Evolutionary conservation across 2,888 invertebrate genomes (phyloP).

Genomic region (Hedya salicella): DNA sequence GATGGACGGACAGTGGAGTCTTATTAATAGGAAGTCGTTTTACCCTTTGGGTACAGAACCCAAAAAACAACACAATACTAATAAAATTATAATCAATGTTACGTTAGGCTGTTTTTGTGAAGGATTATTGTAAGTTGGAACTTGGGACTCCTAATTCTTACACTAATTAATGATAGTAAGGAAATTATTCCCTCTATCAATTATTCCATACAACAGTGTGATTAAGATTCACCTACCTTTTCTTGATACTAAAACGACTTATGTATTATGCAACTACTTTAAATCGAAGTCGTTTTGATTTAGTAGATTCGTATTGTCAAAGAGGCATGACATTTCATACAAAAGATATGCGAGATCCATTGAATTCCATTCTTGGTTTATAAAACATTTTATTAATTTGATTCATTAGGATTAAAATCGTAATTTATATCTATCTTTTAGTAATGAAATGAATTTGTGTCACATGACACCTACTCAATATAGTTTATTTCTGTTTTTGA

Average conservation of each 20-base stretch:
- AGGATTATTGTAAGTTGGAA: no score
- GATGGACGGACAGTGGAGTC: no score
- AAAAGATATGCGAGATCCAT: conserved; percentile 27
- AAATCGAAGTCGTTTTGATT: background rate
- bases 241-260: no score
- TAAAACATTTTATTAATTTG: conserved; percentile 22
- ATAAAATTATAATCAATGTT: no score
- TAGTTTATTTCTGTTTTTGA: conserved; percentile 1
- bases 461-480: background rate
- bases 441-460: no score
- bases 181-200: conserved; percentile 2
- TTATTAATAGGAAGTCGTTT: no score
- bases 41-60: no score
- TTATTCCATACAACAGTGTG: conserved; percentile 8
- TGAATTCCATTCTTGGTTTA: conserved; percentile 16
- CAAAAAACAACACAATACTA: no score
- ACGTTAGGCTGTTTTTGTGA: no score
- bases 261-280: no score
- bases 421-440: conserved; percentile 27
- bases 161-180: conserved; percentile 10
- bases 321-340: conserved; percentile 19
- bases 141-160: no score
- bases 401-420: conserved; percentile 19
- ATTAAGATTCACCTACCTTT: background rate
- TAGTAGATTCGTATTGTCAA: background rate